Evolutionary conservation across 2,113 vertebrate species (phyloP).

Genomic region (Psilopsiagon aymara): DNA sequence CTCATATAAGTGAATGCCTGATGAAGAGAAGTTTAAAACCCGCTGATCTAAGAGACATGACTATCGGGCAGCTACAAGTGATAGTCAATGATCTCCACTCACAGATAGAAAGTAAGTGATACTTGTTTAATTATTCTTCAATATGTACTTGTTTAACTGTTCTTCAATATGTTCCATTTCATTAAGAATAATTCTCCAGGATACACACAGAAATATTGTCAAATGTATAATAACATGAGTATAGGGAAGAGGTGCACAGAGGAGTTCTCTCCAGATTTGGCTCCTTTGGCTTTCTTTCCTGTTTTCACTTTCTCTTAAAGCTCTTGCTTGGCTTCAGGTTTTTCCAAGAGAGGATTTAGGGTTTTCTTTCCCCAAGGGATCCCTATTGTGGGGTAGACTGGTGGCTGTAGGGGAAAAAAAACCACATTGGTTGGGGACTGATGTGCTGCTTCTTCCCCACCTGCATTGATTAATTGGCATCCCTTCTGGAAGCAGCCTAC

Average conservation of each 20-base stretch:
- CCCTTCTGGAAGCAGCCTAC: background rate
- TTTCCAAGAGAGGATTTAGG: background rate
- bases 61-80: slow-evolving; percentile 95
- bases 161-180: background rate
- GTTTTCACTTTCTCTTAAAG: background rate
- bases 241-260: background rate
- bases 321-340: fast-evolving
- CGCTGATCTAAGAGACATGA: slow-evolving; percentile 95
- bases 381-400: background rate
- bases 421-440: background rate
- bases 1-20: slow-evolving; percentile 97
- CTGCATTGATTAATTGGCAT: background rate
- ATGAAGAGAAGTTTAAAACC: slow-evolving; percentile 98
- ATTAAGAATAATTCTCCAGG: background rate
- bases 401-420: background rate
- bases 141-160: background rate
- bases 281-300: background rate
- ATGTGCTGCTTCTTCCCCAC: background rate
- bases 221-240: fast-evolving
- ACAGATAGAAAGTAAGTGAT: slow-evolving; percentile 95
- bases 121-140: background rate
- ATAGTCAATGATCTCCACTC: slow-evolving; percentile 99
- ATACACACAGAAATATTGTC: background rate
- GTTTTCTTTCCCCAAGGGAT: background rate
- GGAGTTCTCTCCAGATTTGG: background rate